These are phyloP conservation scores for Chymomyza amoena DNA, from an alignment of 2,888 invertebrate species.

Conservation along the genomic window DNA sequence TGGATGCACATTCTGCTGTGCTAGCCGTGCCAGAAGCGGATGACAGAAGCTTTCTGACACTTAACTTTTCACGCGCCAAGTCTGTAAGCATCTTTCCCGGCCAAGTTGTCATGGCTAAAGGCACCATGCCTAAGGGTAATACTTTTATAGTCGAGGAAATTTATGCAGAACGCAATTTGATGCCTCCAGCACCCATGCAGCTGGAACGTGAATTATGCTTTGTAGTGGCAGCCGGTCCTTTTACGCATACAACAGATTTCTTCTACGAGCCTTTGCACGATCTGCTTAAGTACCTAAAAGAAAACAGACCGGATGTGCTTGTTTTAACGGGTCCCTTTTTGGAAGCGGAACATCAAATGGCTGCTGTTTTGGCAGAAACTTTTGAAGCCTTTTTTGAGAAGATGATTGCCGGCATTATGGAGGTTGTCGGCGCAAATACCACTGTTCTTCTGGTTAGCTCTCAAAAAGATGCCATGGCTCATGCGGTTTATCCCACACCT, in stretches of 20 bases:
- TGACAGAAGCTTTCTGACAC: conserved; percentile 79
- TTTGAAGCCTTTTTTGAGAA: conserved; percentile 88
- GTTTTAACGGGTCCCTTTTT: conserved; percentile 92
- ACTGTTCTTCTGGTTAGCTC: conserved; percentile 88
- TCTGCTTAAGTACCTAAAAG: conserved; percentile 83
- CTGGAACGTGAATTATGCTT: conserved; percentile 82
- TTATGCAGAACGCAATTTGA: conserved; percentile 80
- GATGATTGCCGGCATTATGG: conserved; percentile 84
- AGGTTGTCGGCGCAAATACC: conserved; percentile 83
- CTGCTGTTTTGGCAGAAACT: conserved; percentile 84
- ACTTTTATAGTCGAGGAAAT: conserved; percentile 84
- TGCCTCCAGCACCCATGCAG: conserved; percentile 77
- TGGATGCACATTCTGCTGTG: conserved; percentile 85
- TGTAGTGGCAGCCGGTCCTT: conserved; percentile 90
- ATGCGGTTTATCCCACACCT: conserved; percentile 90
- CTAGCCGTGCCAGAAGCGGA: conserved; percentile 84
- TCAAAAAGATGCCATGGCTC: conserved; percentile 87
- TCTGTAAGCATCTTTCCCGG: conserved; percentile 77
- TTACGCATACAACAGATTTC: conserved; percentile 87
- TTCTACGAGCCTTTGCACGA: conserved; percentile 90
- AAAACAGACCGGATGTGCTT: conserved; percentile 87
- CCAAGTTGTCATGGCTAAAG: conserved; percentile 84
- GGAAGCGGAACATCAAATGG: conserved; percentile 84
- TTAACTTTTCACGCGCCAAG: conserved; percentile 80
- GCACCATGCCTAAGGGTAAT: conserved; percentile 85